Percentiles rank a stretch among this genome's conserved stretches.
Evolutionary conservation across 92 coral and sea anemone genomes (phyloP).

Genomic region (Meandrina meandrites): DNA sequence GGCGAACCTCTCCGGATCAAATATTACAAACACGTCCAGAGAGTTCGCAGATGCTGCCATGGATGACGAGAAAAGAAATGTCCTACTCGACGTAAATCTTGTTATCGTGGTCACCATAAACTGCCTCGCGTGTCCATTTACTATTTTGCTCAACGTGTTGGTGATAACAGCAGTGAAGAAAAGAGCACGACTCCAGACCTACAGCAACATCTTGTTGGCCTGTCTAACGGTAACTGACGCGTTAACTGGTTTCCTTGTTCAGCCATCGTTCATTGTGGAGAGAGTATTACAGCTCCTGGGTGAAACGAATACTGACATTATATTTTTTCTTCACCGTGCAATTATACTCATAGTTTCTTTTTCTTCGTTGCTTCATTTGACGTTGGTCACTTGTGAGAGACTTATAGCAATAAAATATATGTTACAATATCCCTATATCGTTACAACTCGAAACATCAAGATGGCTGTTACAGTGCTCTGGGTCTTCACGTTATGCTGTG

Average conservation of each 20-base stretch:
- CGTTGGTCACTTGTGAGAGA: slow-evolving; percentile 23
- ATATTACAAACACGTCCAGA: background rate
- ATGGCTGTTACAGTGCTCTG: background rate
- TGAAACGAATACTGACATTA: background rate
- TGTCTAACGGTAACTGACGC: too few species aligned
- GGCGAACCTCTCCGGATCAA: background rate
- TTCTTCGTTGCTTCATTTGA: background rate
- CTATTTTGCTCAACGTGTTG: background rate
- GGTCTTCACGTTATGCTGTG: background rate
- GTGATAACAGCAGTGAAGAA: background rate
- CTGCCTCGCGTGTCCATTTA: background rate
- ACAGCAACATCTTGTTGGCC: background rate
- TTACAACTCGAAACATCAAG: slow-evolving; percentile 7
- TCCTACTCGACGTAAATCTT: background rate
- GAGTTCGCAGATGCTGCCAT: background rate
- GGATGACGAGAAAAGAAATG: background rate
- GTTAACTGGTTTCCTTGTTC: too few species aligned
- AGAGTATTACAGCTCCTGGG: background rate
- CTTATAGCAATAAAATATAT: background rate
- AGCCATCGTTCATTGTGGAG: too few species aligned
- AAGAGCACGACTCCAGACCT: background rate
- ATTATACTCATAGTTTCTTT: background rate
- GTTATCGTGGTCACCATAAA: background rate
- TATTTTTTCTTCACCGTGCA: background rate
- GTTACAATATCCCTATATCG: background rate